phyloP scores from a whole-genome alignment of 2,113 vertebrate genomes.

The Pangasianodon hypophthalmus region DNA sequence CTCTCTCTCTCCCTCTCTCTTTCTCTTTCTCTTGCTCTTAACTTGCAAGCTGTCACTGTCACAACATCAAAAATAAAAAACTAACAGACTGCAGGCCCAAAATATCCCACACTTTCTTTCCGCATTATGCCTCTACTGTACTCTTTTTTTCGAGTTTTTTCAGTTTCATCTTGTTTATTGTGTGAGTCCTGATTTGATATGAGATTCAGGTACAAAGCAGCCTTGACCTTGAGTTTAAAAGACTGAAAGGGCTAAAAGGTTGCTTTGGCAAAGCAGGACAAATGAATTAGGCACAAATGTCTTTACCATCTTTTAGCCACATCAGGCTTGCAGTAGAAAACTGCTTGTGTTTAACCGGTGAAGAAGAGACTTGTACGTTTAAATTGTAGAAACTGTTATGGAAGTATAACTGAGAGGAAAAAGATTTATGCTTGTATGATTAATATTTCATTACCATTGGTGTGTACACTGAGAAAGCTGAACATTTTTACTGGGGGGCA shows the following conservation, averaged over 20 bases:
- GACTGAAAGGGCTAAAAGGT: too few species aligned
- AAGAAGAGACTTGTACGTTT: neutral
- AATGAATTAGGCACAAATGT: neutral
- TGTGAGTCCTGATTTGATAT: neutral
- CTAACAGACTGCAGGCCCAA: conserved; percentile 46
- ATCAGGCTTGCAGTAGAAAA: neutral
- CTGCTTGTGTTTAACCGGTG: neutral
- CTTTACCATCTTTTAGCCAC: neutral
- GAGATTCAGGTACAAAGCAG: neutral
- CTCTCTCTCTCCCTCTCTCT: neutral
- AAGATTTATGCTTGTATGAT: neutral
- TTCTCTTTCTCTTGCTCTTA: conserved; percentile 9
- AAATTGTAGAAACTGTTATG: neutral
- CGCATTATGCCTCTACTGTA: neutral
- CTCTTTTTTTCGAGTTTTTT: neutral
- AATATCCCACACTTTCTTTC: conserved; percentile 59
- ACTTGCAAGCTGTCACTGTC: conserved; percentile 54
- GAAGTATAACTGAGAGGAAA: neutral
- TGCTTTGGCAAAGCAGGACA: conserved; percentile 5
- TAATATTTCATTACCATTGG: neutral
- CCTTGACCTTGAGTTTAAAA: conserved; percentile 22
- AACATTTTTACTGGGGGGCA: too few species aligned
- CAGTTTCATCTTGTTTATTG: neutral
- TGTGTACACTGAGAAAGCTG: neutral
- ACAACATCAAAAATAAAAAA: conserved; percentile 68